Evolutionary conservation across 2,888 invertebrate species (phyloP), one percentile per base, ranked within the genome.

Genomic region (Dicyrtoma fusca): DNA sequence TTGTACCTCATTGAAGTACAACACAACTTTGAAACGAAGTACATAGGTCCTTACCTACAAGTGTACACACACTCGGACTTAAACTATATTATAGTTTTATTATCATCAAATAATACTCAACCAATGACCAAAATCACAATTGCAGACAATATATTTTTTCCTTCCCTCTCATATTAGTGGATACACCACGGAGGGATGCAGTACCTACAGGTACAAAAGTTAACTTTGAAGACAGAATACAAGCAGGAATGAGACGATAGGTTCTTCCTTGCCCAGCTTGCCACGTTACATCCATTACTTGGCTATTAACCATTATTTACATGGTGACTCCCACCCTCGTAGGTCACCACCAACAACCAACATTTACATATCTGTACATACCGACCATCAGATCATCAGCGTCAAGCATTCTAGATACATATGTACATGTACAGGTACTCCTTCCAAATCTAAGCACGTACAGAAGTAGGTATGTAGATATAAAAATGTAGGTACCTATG

Each of bases 231-330:
- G 25, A 49, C 53, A 53, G 11, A 53, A 53, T 8, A 65, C 65
- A 49, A 65, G 51, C n/a, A 21, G 47, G n/a, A n/a, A 65, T 45
- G 47, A n/a, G 23, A n/a, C 23, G 26, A 65, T 14, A 65, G 47
- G 5, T 10, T 63, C 47, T 45, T 63, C 45, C 63, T 63, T 44
- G 14, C 3, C n/a, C 49, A 49, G 49, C 53, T 19, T 65, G 45
- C 51, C 65, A 65, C 49, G 23, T 65, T 47, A 65, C 65, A 65
- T 65, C 65, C 65, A 65, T 65, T 65, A 65, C 65, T 65, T 51
- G 65, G 26, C 65, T 65, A 65, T 65, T 65, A 65, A 65, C 51
- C 47, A 65, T 65, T 65, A 65, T 65, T 65, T 65, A 65, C 65
- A 65, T 65, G 65, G 65, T 51, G 51, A 51, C 65, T 51, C 65